A percentile compares a stretch with the other conserved stretches of the same genome.
These are phyloP conservation scores for Brienomyrus brachyistius DNA, from an alignment of 2,113 vertebrate genomes.

Conservation along the genomic window DNA sequence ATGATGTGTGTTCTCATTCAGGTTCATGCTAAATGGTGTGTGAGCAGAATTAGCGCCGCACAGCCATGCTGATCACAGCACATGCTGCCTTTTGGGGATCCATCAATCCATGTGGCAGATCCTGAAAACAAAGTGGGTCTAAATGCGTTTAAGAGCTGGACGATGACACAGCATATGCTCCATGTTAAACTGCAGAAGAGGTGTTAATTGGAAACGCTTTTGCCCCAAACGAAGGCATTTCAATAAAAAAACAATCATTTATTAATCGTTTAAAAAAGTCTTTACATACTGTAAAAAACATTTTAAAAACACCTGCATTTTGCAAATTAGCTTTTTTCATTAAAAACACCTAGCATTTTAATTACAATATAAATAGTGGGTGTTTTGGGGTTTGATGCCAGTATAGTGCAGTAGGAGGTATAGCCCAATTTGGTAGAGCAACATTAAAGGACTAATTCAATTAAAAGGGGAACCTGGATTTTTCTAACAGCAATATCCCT, in stretches of 20 bases:
- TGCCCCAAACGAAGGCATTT: constrained; percentile 1
- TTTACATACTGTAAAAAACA: constrained; percentile 6
- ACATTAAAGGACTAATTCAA: constrained; percentile 3
- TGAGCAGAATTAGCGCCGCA: neutral
- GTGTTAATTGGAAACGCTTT: neutral
- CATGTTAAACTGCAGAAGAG: neutral
- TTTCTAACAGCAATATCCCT: neutral
- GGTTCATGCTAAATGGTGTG: neutral
- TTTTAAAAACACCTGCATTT: constrained; percentile 15
- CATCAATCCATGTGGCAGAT: neutral
- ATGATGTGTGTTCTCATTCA: neutral
- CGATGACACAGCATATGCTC: neutral
- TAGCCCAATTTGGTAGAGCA: too few species aligned
- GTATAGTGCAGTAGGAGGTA: neutral
- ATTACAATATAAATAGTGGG: neutral
- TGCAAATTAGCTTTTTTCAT: constrained; percentile 2
- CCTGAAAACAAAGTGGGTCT: neutral
- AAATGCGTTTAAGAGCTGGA: neutral
- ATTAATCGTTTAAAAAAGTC: constrained; percentile 7
- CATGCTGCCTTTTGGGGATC: neutral
- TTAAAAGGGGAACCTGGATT: neutral
- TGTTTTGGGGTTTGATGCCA: neutral
- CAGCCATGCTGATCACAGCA: neutral
- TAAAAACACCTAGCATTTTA: neutral
- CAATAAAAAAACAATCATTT: constrained; percentile 1